phyloP scores from a whole-genome alignment of 2,888 invertebrate genomes.

The Cinara cedri region DNA sequence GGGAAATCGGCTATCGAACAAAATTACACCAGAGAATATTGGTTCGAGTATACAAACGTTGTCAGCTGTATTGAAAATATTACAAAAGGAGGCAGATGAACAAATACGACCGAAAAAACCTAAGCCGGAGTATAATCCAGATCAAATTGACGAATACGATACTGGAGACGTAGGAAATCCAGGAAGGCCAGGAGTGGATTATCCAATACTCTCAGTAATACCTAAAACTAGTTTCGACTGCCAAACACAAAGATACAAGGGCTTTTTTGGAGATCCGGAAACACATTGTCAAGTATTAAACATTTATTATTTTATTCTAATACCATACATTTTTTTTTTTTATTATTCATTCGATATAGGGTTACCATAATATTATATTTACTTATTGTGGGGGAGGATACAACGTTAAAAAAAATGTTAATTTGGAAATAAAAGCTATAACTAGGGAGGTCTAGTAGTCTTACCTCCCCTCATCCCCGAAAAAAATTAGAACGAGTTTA shows the following conservation, averaged over 20 bases:
- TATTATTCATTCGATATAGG: background rate
- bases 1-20: conserved; percentile 77
- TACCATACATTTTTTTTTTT: background rate
- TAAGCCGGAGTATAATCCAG: conserved; percentile 29
- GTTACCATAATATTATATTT: background rate
- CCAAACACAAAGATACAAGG: conserved; percentile 84
- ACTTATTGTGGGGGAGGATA: too few relatives aligned
- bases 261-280: conserved; percentile 87
- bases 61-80: conserved; percentile 74
- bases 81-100: conserved; percentile 64
- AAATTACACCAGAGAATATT: conserved; percentile 77
- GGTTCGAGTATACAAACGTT: conserved; percentile 80
- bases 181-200: conserved; percentile 76
- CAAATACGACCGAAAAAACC: conserved; percentile 25
- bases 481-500: too few relatives aligned
- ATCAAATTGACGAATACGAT: conserved; percentile 44
- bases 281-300: conserved; percentile 78
- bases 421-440: too few relatives aligned
- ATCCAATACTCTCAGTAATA: conserved; percentile 77
- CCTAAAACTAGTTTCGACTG: conserved; percentile 81
- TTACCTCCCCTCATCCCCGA: too few relatives aligned
- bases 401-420: too few relatives aligned
- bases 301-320: background rate
- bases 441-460: too few relatives aligned
- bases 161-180: conserved; percentile 62